Evolutionary conservation across 2,888 invertebrate genomes (phyloP).

Genomic region (Orthosia cruda): DNA sequence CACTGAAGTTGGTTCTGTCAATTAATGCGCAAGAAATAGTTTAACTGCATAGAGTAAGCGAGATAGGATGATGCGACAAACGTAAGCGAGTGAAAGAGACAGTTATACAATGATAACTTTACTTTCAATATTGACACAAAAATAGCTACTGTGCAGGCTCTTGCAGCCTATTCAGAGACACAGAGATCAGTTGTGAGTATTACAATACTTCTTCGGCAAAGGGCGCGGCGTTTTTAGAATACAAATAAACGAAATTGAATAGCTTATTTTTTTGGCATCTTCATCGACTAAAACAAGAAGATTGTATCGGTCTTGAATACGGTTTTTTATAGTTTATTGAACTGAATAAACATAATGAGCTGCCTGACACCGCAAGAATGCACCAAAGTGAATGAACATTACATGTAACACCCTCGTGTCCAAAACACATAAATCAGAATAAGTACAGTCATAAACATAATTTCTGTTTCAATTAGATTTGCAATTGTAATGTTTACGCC

Average conservation of each 20-base stretch:
- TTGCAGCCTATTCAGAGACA: no score
- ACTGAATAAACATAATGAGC: neutral
- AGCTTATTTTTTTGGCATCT: neutral
- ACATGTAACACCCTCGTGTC: slow-evolving; percentile 31
- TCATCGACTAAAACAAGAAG: neutral
- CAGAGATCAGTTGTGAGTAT: no score
- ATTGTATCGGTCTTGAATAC: neutral
- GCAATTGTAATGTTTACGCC: slow-evolving; percentile 55
- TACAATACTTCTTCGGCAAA: slow-evolving; percentile 1
- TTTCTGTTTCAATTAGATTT: slow-evolving; percentile 52
- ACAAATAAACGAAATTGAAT: neutral
- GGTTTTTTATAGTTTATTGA: neutral
- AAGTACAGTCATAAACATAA: slow-evolving; percentile 39
- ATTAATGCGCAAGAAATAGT: no score
- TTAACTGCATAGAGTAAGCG: no score
- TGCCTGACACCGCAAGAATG: slow-evolving; percentile 8
- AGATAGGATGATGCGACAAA: no score
- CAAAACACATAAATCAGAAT: slow-evolving; percentile 43
- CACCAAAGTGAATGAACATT: slow-evolving; percentile 32
- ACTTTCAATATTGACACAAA: no score
- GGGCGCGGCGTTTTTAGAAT: neutral
- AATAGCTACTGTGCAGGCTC: no score
- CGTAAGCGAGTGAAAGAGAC: no score
- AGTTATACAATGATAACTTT: no score
- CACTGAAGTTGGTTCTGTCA: no score